Evolutionary conservation across 2,888 invertebrate species (phyloP), one percentile per base, ranked within the genome.

Genomic region (Epinotia demarniana): DNA sequence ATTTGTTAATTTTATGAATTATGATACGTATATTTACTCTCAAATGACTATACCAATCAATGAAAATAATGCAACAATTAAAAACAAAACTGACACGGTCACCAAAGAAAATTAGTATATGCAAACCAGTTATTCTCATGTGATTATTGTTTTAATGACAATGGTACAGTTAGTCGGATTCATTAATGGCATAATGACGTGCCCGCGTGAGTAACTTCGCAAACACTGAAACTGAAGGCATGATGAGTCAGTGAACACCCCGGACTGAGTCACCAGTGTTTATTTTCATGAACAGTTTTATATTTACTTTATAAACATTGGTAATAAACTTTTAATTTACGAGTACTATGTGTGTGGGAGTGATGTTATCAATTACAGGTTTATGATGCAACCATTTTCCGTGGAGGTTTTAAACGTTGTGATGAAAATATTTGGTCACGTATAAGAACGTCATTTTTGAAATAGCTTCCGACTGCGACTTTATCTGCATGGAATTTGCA

Each of bases 131-230:
- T 74, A 64, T 69, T n/a, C 63, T 63, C 43, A 75, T 66, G 70
- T 60, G 33, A 64, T 71, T 16, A 75, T 75, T 71, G 70, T 71
- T 64, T 53, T 49, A 71, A 55, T 43, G 53, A 75, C 72, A 75
- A 72, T 75, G 57, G 55, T 57, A 71, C 71, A 71, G 71, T 67
- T 75, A 75, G 67, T 39, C 58, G 23, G 27, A 67, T 75, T 75
- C 72, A 75, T 72, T 75, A 72, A 75, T 75, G 75, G 53, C 43
- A 71, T 75, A 75, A 72, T 67, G 66, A 66, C 39, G 53, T 60
- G 60, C 53, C 60, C n/a, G 23, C 13, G 27, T 75, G 75, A 75
- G 75, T 75, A 75, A 75, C 46, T 67, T 19, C 2, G 62, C 19
- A 75, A 75, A 72, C 61, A 75, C 43, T 67, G 71, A 62, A 75